A percentile compares a stretch with the other conserved stretches of the same genome.
Conservation (phyloP, 1,140 invertebrate species). For the Aricia agestis region DNA sequence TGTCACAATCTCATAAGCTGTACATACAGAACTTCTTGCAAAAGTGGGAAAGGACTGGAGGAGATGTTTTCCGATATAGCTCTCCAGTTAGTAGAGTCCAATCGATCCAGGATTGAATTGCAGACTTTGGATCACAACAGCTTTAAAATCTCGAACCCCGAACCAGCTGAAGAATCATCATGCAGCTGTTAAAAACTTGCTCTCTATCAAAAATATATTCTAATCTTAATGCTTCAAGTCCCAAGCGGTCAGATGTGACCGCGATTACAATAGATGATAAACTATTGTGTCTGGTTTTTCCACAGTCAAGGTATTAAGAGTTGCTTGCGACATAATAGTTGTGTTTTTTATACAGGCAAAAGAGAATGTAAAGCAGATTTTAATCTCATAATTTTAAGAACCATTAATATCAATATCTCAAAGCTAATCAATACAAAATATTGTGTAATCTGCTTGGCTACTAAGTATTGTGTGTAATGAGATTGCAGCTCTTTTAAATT, state of each 20-base stretch:
- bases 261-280: too few relatives aligned
- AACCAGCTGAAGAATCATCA: slow-evolving; percentile 78
- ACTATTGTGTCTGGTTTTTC: too few relatives aligned
- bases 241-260: too few relatives aligned
- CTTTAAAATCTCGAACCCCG: slow-evolving; percentile 84
- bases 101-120: slow-evolving; percentile 88
- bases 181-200: slow-evolving; percentile 78
- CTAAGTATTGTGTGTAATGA: too few relatives aligned
- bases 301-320: too few relatives aligned
- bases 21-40: slow-evolving; percentile 94
- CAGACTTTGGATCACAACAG: slow-evolving; percentile 86
- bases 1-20: slow-evolving; percentile 93
- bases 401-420: too few relatives aligned
- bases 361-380: neutral
- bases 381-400: neutral
- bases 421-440: too few relatives aligned
- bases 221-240: too few relatives aligned
- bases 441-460: too few relatives aligned
- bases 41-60: slow-evolving; percentile 89
- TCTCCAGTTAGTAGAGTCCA: slow-evolving; percentile 84
- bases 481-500: too few relatives aligned
- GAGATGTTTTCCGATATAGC: slow-evolving; percentile 95
- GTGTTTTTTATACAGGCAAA: neutral
- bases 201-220: neutral
- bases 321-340: neutral